phyloP scores from a whole-genome alignment of 2,888 invertebrate species.

The Ptychoptera albimana region DNA sequence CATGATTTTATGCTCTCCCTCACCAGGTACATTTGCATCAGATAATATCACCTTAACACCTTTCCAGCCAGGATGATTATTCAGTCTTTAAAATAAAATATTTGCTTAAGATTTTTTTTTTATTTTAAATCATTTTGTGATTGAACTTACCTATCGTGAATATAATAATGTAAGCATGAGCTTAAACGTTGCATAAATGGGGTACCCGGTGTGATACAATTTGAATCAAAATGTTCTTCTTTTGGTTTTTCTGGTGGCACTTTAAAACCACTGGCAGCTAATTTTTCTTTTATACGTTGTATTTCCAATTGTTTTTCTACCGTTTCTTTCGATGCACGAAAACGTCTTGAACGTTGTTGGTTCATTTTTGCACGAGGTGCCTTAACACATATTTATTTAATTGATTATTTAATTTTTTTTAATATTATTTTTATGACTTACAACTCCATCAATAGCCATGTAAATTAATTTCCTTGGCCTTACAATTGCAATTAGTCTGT shows the following conservation, averaged over 20 bases:
- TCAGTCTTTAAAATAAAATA: constrained; percentile 41
- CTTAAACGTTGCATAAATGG: constrained; percentile 91
- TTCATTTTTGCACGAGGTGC: constrained; percentile 99
- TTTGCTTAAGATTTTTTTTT: constrained; percentile 4
- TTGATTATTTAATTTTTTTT: constrained; percentile 17
- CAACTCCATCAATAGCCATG: constrained; percentile 98
- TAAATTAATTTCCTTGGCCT: constrained; percentile 85
- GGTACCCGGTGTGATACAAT: constrained; percentile 99
- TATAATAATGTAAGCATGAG: constrained; percentile 45
- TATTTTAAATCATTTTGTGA: background rate
- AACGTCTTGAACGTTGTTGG: constrained; percentile 92
- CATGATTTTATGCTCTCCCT: constrained; percentile 99
- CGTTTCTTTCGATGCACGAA: constrained; percentile 91
- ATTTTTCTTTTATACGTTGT: constrained; percentile 57
- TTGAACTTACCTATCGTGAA: constrained; percentile 18
- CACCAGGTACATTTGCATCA: constrained; percentile 96
- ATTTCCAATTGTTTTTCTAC: constrained; percentile 79
- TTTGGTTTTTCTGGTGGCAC: constrained; percentile 79
- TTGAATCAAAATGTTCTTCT: constrained; percentile 92
- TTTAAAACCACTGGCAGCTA: constrained; percentile 52
- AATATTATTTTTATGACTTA: constrained; percentile 35
- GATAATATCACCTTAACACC: constrained; percentile 90
- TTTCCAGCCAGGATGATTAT: constrained; percentile 90
- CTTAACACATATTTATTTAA: constrained; percentile 15
- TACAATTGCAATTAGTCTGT: constrained; percentile 83